phyloP scores from a whole-genome alignment of 2,888 invertebrate genomes.

The Seladonia tumulorum region DNA sequence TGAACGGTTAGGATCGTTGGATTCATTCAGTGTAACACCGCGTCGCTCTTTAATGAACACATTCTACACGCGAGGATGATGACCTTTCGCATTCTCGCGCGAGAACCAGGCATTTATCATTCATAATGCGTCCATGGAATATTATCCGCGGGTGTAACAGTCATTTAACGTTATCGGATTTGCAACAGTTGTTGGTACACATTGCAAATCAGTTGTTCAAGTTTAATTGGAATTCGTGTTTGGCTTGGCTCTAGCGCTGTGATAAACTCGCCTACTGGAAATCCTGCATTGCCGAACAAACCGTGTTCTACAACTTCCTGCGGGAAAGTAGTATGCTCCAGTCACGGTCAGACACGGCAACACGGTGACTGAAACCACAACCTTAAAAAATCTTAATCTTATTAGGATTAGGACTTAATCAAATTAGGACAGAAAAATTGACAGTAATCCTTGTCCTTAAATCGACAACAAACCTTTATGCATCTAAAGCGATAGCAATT shows the following conservation, averaged over 20 bases:
- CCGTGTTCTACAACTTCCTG: not conserved
- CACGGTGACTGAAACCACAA: not conserved
- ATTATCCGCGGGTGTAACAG: not conserved
- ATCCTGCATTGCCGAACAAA: not conserved
- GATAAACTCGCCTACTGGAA: not conserved
- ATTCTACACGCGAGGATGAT: conserved; percentile 31
- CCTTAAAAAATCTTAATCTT: not conserved
- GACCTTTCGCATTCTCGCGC: conserved; percentile 38
- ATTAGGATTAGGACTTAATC: too few species aligned
- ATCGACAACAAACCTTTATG: too few species aligned
- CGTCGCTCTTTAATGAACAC: conserved; percentile 31
- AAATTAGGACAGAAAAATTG: not conserved
- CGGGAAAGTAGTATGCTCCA: not conserved
- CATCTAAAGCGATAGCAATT: too few species aligned
- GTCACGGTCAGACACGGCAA: not conserved
- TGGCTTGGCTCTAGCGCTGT: not conserved
- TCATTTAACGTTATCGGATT: conserved; percentile 12
- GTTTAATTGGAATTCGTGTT: not conserved
- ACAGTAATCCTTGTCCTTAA: too few species aligned
- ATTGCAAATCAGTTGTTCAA: not conserved
- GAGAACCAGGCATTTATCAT: conserved; percentile 28
- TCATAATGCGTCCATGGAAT: conserved; percentile 18
- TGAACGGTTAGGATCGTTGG: not conserved
- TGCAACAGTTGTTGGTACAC: not conserved
- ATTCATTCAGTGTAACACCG: not conserved